phyloP scores from a whole-genome alignment of 2,113 vertebrate species.

The Rissa tridactyla region DNA sequence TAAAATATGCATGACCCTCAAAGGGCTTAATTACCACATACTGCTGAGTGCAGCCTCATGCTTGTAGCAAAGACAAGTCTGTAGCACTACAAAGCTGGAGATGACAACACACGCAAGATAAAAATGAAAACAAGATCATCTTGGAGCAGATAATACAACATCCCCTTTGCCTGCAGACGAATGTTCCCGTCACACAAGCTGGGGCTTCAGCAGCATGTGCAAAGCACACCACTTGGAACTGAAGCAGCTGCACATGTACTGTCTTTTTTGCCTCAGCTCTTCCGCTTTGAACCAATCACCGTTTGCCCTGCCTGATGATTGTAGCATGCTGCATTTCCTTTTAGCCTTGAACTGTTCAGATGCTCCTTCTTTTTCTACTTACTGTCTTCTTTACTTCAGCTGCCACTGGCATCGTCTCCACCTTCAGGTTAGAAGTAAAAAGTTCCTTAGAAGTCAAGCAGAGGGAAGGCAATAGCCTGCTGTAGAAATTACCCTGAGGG shows the following conservation, averaged over 20 bases:
- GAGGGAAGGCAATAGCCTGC: not conserved
- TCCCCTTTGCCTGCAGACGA: not conserved
- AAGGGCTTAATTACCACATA: not conserved
- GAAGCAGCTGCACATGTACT: not conserved
- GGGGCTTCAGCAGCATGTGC: not conserved
- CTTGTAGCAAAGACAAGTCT: not conserved
- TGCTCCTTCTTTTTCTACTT: not conserved
- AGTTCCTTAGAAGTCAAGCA: not conserved
- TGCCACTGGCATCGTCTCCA: not conserved
- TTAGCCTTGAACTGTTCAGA: not conserved
- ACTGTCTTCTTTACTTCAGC: not conserved
- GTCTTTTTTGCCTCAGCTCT: not conserved
- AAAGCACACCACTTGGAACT: conserved; percentile 15
- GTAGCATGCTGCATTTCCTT: not conserved
- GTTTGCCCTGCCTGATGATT: not conserved
- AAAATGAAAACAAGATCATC: conserved; percentile 4
- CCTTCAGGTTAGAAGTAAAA: not conserved
- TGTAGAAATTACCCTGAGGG: not conserved
- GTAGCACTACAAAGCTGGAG: conserved; percentile 33
- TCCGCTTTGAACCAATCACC: not conserved
- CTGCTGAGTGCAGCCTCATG: conserved; percentile 4
- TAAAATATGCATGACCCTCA: conserved; percentile 38
- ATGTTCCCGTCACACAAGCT: not conserved
- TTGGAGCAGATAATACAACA: not conserved
- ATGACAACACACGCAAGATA: conserved; percentile 1